Conservation (phyloP, 2,113 vertebrate genomes). For the Carollia perspicillata region DNA sequence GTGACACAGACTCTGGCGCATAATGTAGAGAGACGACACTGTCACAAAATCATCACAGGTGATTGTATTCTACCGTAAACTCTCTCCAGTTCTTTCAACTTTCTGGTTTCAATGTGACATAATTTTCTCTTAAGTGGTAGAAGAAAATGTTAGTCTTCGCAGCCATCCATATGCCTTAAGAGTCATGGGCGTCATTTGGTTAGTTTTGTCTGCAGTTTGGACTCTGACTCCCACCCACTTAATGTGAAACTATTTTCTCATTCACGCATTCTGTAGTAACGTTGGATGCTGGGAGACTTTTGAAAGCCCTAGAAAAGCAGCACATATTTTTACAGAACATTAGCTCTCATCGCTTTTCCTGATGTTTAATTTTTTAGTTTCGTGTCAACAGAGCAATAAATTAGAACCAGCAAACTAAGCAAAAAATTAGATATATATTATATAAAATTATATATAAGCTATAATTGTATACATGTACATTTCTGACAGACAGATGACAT, state of each 20-base stretch:
- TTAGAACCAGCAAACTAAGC: conserved; percentile 26
- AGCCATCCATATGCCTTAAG: not conserved
- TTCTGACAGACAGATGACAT: conserved; percentile 37
- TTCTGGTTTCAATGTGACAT: not conserved
- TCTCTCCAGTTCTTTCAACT: not conserved
- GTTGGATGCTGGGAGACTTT: not conserved
- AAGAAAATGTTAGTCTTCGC: not conserved
- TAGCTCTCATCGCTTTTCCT: conserved; percentile 10
- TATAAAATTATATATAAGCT: too few relatives aligned
- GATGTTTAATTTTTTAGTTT: conserved; percentile 48
- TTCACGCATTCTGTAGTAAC: not conserved
- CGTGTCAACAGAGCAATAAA: conserved; percentile 4
- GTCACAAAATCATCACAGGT: not conserved
- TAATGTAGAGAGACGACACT: not conserved
- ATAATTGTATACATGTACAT: not conserved
- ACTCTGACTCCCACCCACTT: not conserved
- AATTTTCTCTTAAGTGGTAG: not conserved
- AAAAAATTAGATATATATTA: not conserved
- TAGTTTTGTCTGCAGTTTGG: not conserved
- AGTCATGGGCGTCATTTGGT: not conserved
- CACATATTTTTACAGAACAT: conserved; percentile 29
- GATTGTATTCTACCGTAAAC: not conserved
- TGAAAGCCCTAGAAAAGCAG: not conserved
- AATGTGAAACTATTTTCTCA: not conserved
- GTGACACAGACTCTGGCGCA: not conserved